A percentile compares a stretch with the other conserved stretches of the same genome.
Evolutionary conservation across 2,888 invertebrate genomes (phyloP).

Genomic region (Piscicola geometra): DNA sequence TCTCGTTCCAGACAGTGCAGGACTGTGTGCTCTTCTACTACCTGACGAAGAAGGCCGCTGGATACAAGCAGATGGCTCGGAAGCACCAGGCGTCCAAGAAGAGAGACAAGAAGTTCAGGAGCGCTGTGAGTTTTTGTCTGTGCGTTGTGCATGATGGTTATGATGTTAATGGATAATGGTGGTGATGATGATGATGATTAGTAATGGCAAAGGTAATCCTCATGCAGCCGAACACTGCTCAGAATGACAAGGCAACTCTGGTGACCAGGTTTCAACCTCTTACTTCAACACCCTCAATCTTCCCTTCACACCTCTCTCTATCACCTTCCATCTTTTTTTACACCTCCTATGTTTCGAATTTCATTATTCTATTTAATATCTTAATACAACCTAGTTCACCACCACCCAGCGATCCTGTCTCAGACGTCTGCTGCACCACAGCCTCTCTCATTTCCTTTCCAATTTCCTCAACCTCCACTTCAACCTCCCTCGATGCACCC

Average conservation of each 20-base stretch:
- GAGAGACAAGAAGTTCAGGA: conserved; percentile 30
- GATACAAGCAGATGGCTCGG: conserved; percentile 22
- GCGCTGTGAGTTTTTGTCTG: conserved; percentile 2
- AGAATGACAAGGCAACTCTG: not conserved
- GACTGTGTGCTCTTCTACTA: conserved; percentile 32
- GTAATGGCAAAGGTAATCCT: not conserved
- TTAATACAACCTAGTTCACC: too few relatives aligned
- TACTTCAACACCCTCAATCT: not conserved
- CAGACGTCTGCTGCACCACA: too few relatives aligned
- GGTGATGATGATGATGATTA: not conserved
- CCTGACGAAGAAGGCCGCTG: conserved; percentile 27
- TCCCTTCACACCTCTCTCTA: too few relatives aligned
- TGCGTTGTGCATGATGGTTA: not conserved
- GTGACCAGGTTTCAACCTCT: not conserved
- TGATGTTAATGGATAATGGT: not conserved
- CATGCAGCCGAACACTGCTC: not conserved
- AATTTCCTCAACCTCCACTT: too few relatives aligned
- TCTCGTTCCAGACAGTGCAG: conserved; percentile 12
- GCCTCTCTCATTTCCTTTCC: too few relatives aligned
- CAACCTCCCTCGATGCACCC: too few relatives aligned
- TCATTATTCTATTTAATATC: too few relatives aligned
- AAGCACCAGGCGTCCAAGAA: conserved; percentile 24
- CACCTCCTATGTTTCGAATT: too few relatives aligned
- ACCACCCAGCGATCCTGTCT: too few relatives aligned
- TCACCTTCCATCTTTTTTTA: too few relatives aligned